phyloP scores from a whole-genome alignment of 2,888 invertebrate genomes.

The Rhamnusium bicolor region DNA sequence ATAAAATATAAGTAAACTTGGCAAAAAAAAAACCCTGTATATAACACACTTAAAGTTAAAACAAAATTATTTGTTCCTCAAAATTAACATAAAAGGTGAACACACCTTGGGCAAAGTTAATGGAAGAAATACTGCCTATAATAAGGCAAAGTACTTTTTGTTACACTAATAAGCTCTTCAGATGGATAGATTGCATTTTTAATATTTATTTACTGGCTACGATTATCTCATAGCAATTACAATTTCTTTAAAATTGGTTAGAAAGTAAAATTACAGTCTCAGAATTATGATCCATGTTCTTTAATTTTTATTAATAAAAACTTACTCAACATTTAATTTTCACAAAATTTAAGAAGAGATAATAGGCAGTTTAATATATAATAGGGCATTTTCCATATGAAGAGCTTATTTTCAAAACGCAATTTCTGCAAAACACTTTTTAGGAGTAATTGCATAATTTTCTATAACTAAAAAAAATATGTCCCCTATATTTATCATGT shows the following conservation, averaged over 20 bases:
- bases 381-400: too few species aligned
- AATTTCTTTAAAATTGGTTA: background rate
- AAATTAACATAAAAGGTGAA: conserved; percentile 27
- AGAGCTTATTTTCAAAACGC: too few species aligned
- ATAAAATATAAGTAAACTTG: background rate
- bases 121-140: conserved; percentile 34
- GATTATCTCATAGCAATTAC: background rate
- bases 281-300: too few species aligned
- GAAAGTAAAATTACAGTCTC: background rate
- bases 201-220: conserved; percentile 25
- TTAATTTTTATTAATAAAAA: too few species aligned
- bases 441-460: too few species aligned
- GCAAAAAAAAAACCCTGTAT: background rate
- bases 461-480: too few species aligned
- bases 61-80: background rate
- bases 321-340: too few species aligned
- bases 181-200: conserved; percentile 44
- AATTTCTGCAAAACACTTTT: too few species aligned
- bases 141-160: conserved; percentile 10
- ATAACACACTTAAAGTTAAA: background rate
- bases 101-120: conserved; percentile 36
- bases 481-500: too few species aligned
- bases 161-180: conserved; percentile 47
- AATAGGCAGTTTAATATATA: too few species aligned
- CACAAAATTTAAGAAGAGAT: too few species aligned